A percentile compares a stretch with the other conserved stretches of the same genome.
Evolutionary conservation across 2,113 vertebrate genomes (phyloP).

Genomic region (Phylloscopus trochiloides): DNA sequence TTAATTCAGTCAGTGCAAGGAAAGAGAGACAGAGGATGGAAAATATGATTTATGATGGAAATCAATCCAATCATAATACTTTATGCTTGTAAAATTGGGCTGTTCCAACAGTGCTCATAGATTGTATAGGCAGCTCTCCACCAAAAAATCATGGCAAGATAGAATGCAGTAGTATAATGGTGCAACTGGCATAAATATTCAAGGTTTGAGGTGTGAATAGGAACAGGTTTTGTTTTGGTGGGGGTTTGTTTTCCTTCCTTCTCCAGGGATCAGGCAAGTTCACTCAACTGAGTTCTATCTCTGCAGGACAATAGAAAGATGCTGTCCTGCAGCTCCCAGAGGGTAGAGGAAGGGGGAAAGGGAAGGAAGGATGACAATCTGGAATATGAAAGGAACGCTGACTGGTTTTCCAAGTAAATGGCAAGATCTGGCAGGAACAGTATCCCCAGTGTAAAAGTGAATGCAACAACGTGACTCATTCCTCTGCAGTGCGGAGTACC

Average conservation of each 20-base stretch:
- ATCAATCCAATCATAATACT: constrained; percentile 82
- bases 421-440: constrained; percentile 57
- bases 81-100: constrained; percentile 76
- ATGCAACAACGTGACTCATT: constrained; percentile 64
- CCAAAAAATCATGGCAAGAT: constrained; percentile 23
- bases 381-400: background rate
- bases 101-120: constrained; percentile 51
- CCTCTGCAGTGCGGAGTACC: constrained; percentile 63
- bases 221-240: background rate
- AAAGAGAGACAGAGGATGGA: constrained; percentile 76
- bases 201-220: background rate
- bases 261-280: background rate
- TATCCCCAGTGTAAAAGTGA: constrained; percentile 54
- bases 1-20: constrained; percentile 77
- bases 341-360: background rate
- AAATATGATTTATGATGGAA: constrained; percentile 82
- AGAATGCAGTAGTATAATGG: background rate
- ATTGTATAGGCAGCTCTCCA: constrained; percentile 49
- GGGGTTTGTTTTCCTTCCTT: background rate
- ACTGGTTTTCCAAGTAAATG: constrained; percentile 57
- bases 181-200: background rate
- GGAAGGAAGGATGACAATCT: background rate
- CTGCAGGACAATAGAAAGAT: background rate
- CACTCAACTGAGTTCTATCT: background rate
- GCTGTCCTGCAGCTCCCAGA: background rate